These are phyloP conservation scores for Craseonycteris thonglongyai DNA, from an alignment of 2,113 vertebrate genomes.

Conservation along the genomic window DNA sequence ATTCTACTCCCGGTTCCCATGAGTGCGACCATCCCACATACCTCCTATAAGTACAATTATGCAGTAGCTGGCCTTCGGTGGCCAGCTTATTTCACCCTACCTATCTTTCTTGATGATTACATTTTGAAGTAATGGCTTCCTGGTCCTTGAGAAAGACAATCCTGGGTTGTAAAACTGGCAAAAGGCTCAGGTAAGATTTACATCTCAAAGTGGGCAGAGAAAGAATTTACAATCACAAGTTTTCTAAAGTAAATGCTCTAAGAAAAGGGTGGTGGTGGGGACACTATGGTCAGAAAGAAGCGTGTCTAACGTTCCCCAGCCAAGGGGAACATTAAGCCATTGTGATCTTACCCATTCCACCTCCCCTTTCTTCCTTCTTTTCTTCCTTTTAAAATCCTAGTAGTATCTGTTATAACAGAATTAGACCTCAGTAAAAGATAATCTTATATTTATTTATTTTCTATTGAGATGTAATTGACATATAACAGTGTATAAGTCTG, in stretches of 20 bases:
- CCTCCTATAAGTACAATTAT: fast-evolving
- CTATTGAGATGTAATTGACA: not conserved
- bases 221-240: not conserved
- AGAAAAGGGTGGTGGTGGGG: not conserved
- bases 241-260: not conserved
- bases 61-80: not conserved
- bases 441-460: not conserved
- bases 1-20: fast-evolving
- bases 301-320: not conserved
- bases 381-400: not conserved
- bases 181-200: not conserved
- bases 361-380: fast-evolving
- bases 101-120: not conserved
- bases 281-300: not conserved
- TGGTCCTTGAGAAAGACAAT: not conserved
- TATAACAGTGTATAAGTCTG: not conserved
- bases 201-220: not conserved
- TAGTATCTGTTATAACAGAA: not conserved
- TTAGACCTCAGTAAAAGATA: not conserved
- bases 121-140: not conserved
- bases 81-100: not conserved
- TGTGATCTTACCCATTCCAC: too few relatives aligned
- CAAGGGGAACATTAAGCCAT: fast-evolving
- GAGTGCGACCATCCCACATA: not conserved
- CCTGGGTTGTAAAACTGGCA: not conserved